Conservation (phyloP, 2,113 vertebrate species). For the Neolamprologus longior region DNA sequence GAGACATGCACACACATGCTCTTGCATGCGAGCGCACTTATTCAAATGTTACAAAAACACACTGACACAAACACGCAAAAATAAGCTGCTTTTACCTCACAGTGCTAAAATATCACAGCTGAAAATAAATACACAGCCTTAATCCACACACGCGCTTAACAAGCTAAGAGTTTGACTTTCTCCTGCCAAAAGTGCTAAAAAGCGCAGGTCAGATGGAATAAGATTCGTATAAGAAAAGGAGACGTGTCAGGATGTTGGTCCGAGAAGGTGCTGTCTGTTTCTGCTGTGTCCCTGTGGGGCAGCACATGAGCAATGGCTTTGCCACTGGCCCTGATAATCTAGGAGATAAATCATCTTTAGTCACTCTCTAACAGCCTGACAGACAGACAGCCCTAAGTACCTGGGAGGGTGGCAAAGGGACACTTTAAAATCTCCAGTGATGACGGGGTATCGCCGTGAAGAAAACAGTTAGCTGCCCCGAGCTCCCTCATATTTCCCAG, state of each 20-base stretch:
- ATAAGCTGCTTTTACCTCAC: slow-evolving; percentile 45
- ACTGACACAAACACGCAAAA: slow-evolving; percentile 23
- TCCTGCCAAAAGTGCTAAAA: neutral
- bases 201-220: slow-evolving; percentile 1
- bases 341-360: slow-evolving; percentile 60
- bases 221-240: neutral
- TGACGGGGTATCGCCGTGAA: slow-evolving; percentile 49
- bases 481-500: slow-evolving; percentile 38
- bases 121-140: slow-evolving; percentile 38
- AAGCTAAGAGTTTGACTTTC: slow-evolving; percentile 4
- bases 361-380: slow-evolving; percentile 50
- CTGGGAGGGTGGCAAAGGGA: slow-evolving; percentile 60
- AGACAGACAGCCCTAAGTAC: slow-evolving; percentile 66
- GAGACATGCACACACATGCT: slow-evolving; percentile 8
- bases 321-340: slow-evolving; percentile 44
- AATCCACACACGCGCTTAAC: neutral
- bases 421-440: slow-evolving; percentile 59
- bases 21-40: slow-evolving; percentile 4
- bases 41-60: slow-evolving; percentile 26
- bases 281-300: slow-evolving; percentile 36
- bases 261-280: slow-evolving; percentile 9
- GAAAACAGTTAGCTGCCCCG: slow-evolving; percentile 51
- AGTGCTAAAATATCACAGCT: slow-evolving; percentile 34
- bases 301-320: slow-evolving; percentile 20
- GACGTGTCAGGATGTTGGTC: neutral